Conservation (phyloP, 2,113 vertebrate genomes). For the Pituophis catenifer region DNA sequence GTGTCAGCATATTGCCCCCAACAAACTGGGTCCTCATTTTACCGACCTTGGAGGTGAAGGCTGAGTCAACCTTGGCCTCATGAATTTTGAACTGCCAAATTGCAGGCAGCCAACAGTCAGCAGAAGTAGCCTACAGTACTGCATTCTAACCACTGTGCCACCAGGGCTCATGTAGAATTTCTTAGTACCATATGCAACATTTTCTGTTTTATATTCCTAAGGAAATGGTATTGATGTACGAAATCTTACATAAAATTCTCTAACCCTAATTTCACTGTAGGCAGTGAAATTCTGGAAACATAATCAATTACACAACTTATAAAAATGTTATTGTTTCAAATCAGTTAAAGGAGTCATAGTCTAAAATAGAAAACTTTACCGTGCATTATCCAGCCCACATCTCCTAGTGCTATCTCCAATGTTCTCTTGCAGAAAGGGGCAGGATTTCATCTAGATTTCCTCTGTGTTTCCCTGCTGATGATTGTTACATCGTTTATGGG, state of each 20-base stretch:
- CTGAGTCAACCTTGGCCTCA: no score
- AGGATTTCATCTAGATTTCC: slow-evolving; percentile 79
- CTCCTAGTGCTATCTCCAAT: rapidly evolving
- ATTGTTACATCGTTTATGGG: slow-evolving; percentile 66
- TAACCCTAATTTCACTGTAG: not conserved
- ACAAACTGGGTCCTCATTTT: no score
- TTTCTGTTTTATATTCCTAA: not conserved
- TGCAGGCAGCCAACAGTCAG: no score
- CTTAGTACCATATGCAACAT: not conserved
- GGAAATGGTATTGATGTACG: not conserved
- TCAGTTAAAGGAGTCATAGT: not conserved
- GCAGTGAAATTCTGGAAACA: not conserved
- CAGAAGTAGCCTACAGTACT: no score
- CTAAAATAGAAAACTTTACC: not conserved
- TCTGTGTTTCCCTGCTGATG: slow-evolving; percentile 75
- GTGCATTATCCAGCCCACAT: not conserved
- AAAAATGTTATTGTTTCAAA: not conserved
- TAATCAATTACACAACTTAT: not conserved
- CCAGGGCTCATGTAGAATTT: not conserved
- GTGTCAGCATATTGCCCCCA: no score
- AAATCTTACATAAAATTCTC: not conserved
- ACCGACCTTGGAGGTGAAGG: no score
- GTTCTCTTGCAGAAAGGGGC: slow-evolving; percentile 72
- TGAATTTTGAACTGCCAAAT: no score
- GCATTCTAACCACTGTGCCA: no score